phyloP scores from a whole-genome alignment of 1,140 invertebrate genomes.

The Drosophila jambulina region DNA sequence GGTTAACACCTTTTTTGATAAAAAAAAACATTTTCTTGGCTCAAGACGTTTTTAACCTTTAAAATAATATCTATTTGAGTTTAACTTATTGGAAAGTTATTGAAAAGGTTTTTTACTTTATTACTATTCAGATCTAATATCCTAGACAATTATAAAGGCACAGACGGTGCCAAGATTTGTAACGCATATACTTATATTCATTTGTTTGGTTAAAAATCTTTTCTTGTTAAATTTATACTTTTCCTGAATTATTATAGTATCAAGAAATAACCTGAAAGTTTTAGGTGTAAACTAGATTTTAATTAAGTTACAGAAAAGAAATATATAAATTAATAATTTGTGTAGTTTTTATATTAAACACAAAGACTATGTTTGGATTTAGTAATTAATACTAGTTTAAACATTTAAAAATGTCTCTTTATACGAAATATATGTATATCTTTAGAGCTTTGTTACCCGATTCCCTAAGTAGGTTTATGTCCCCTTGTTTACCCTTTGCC shows the following conservation, averaged over 20 bases:
- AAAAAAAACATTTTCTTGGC: too few species aligned
- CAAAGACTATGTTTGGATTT: not conserved
- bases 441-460: not conserved
- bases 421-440: not conserved
- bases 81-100: too few species aligned
- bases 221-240: not conserved
- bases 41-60: too few species aligned
- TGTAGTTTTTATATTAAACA: not conserved
- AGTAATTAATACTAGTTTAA: not conserved
- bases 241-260: too few species aligned
- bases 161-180: too few species aligned
- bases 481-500: slow-evolving; percentile 28
- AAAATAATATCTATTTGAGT: too few species aligned
- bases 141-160: too few species aligned
- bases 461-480: not conserved
- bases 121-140: too few species aligned
- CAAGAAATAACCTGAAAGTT: too few species aligned
- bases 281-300: too few species aligned
- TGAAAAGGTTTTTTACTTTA: too few species aligned
- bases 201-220: not conserved
- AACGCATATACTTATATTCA: too few species aligned
- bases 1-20: not conserved
- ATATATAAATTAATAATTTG: not conserved
- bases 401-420: not conserved
- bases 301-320: not conserved